A percentile compares a stretch with the other conserved stretches of the same genome.
These are phyloP conservation scores for Lampris megalopsis DNA, from an alignment of 2,113 vertebrate genomes.

Conservation along the genomic window DNA sequence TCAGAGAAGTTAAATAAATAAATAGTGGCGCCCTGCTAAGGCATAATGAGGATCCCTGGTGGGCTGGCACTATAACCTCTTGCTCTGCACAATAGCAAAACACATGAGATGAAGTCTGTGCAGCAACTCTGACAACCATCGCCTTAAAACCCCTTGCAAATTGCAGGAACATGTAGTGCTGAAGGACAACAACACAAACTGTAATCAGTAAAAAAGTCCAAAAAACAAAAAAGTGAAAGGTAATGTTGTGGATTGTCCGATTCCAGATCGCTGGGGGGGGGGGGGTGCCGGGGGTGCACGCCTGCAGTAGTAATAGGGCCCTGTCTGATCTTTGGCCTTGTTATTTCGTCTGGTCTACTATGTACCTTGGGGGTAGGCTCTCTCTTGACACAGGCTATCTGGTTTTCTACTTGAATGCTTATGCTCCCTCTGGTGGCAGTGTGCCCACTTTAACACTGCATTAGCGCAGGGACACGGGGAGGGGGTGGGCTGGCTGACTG, in stretches of 20 bases:
- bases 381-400: conserved; percentile 77
- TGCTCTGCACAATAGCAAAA: not conserved
- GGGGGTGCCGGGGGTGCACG: conserved; percentile 61
- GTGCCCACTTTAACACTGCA: conserved; percentile 82
- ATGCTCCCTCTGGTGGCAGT: conserved; percentile 88
- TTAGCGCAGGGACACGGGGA: conserved; percentile 71
- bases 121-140: conserved; percentile 47
- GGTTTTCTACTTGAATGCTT: conserved; percentile 84
- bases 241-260: conserved; percentile 71
- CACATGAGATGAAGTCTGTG: conserved; percentile 40
- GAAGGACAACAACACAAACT: conserved; percentile 55
- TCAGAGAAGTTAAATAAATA: conserved; percentile 13
- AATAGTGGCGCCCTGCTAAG: conserved; percentile 40
- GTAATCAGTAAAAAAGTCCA: conserved; percentile 46
- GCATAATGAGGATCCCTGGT: conserved; percentile 35
- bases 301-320: conserved; percentile 74
- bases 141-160: conserved; percentile 63
- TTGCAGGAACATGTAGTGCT: conserved; percentile 56
- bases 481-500: conserved; percentile 69
- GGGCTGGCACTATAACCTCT: not conserved
- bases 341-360: conserved; percentile 77
- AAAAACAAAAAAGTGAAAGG: conserved; percentile 59
- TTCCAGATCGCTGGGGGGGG: conserved; percentile 47
- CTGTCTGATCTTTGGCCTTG: conserved; percentile 78
- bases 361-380: conserved; percentile 72